phyloP scores from a whole-genome alignment of 2,113 vertebrate genomes.

The Stictonetta naevosa region DNA sequence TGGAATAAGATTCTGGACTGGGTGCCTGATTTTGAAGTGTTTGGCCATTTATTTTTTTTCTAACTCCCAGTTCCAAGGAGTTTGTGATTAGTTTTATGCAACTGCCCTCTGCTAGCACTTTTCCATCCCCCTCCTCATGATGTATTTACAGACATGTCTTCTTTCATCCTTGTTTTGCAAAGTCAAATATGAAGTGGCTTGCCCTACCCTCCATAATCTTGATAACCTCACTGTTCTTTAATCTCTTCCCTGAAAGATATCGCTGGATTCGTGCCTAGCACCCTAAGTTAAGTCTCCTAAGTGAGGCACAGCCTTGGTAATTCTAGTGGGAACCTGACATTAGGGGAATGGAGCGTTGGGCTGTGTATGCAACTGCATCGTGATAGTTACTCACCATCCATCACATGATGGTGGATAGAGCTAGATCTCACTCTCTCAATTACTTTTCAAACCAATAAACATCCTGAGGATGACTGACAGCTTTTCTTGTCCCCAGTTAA shows the following conservation, averaged over 20 bases:
- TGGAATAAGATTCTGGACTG: not conserved
- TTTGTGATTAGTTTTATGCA: not conserved
- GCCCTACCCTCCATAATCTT: not conserved
- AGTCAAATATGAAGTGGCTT: not conserved
- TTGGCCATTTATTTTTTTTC: not conserved
- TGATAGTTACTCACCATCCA: not conserved
- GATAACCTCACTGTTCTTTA: not conserved
- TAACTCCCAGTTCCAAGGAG: not conserved
- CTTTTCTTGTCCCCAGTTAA: not conserved
- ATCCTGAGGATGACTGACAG: not conserved
- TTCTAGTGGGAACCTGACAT: not conserved
- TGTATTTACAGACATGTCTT: not conserved
- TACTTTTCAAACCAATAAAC: not conserved
- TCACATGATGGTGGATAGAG: not conserved
- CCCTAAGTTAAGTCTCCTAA: not conserved
- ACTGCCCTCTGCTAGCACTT: not conserved
- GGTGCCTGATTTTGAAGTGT: not conserved
- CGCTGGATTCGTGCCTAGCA: not conserved
- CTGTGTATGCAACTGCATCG: not conserved
- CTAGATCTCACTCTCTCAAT: not conserved
- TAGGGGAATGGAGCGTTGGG: not conserved
- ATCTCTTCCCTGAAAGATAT: not conserved
- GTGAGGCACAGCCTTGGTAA: not conserved
- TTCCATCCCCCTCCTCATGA: not conserved
- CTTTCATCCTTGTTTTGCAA: not conserved